Evolutionary conservation across 2,888 invertebrate genomes (phyloP).

Genomic region (Erynnis tages): DNA sequence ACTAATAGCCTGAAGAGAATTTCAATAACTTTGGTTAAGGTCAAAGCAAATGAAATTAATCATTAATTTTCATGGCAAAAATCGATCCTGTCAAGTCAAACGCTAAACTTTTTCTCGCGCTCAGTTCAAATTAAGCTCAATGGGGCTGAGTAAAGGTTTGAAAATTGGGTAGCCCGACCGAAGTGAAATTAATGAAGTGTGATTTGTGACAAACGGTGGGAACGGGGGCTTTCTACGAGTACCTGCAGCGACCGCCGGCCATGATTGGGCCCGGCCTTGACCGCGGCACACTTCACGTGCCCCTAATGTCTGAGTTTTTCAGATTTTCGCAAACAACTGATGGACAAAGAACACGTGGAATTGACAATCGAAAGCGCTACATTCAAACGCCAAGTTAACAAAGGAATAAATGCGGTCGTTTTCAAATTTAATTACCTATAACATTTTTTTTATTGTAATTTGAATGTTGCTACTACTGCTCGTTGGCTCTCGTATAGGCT

Average conservation of each 20-base stretch:
- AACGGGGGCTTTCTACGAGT: slow-evolving; percentile 17
- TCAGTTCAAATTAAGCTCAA: not conserved
- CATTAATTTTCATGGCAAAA: not conserved
- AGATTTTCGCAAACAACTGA: not conserved
- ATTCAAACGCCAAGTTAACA: no score
- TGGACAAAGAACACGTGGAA: no score
- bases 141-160: not conserved
- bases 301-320: not conserved
- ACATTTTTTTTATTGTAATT: no score
- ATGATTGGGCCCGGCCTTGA: slow-evolving; percentile 16
- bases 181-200: not conserved
- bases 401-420: no score
- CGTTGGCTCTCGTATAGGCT: no score
- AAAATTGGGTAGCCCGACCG: not conserved
- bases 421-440: no score
- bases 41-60: not conserved
- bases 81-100: slow-evolving; percentile 3
- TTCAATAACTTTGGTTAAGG: not conserved
- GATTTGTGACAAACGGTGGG: slow-evolving; percentile 8
- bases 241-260: not conserved
- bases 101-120: not conserved
- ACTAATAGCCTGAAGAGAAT: no score
- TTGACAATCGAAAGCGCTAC: no score
- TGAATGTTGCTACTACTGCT: no score
- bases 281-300: not conserved